A percentile compares a stretch with the other conserved stretches of the same genome.
phyloP scores from a whole-genome alignment of 2,797 vertebrate species.

The Apogon hyalosoma region DNA sequence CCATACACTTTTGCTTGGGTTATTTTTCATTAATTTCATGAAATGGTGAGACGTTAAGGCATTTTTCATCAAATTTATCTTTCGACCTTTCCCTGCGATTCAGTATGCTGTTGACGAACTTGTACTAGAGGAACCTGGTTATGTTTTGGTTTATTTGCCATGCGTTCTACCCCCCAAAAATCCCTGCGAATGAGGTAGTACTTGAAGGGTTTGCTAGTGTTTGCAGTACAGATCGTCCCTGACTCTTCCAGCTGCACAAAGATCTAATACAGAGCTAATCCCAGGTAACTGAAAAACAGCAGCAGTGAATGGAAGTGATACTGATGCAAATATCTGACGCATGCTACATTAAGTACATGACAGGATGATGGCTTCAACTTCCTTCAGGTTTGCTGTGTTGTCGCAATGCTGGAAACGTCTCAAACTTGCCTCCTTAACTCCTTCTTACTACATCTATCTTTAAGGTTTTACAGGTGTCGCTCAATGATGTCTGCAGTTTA shows the following conservation, averaged over 20 bases:
- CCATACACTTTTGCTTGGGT: no score
- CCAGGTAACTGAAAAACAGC: constrained; percentile 23
- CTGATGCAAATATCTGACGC: constrained; percentile 41
- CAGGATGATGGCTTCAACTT: constrained; percentile 72
- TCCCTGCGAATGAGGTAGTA: constrained; percentile 74
- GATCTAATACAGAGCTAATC: constrained; percentile 9
- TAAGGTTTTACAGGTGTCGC: background rate
- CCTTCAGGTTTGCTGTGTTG: constrained; percentile 69
- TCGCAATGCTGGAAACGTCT: constrained; percentile 28
- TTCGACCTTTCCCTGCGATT: background rate
- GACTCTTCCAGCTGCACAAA: constrained; percentile 34
- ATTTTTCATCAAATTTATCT: background rate
- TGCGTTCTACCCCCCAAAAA: constrained; percentile 43
- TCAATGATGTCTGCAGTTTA: background rate
- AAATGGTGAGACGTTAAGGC: no score
- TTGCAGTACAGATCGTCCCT: constrained; percentile 46
- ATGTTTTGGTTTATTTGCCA: constrained; percentile 52
- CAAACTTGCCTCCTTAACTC: background rate
- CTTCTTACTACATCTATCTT: background rate
- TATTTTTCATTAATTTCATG: no score
- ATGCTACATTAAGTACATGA: constrained; percentile 63
- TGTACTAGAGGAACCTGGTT: constrained; percentile 10
- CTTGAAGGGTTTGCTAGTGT: constrained; percentile 61
- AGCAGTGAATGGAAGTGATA: constrained; percentile 54
- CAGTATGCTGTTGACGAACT: background rate